Evolutionary conservation across 2,113 vertebrate genomes (phyloP).

Genomic region (Ptilorrhoa leucosticta): DNA sequence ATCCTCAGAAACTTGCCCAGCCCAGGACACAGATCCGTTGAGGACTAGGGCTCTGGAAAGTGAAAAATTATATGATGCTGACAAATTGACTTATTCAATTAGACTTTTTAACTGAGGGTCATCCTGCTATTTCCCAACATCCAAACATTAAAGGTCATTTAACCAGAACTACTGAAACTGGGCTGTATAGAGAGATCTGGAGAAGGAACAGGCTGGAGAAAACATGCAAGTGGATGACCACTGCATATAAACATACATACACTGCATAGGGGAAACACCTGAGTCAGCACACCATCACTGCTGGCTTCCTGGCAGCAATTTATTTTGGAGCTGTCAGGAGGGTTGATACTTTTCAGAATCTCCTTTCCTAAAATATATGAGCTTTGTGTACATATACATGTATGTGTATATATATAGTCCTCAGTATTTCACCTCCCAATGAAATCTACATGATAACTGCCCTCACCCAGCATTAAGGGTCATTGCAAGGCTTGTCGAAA

Average conservation of each 20-base stretch:
- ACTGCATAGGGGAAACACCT: background rate
- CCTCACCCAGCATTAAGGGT: background rate
- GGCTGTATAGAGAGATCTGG: background rate
- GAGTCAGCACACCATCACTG: background rate
- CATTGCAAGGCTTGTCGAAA: background rate
- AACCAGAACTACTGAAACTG: background rate
- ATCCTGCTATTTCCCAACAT: background rate
- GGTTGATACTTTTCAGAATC: background rate
- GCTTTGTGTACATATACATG: background rate
- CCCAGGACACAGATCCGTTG: background rate
- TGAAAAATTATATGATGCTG: background rate
- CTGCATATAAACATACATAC: fast-evolving
- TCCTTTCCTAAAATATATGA: background rate
- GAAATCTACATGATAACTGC: background rate
- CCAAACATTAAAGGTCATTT: background rate
- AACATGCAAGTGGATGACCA: background rate
- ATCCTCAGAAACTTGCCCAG: background rate
- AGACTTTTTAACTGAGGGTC: background rate
- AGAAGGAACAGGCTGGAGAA: background rate
- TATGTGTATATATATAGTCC: background rate
- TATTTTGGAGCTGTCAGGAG: background rate
- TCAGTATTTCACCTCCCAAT: background rate
- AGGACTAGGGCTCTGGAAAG: background rate
- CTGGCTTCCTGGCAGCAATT: background rate
- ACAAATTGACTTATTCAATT: background rate